Conservation (phyloP, 1,140 invertebrate species). For the Aphidius ervi region DNA sequence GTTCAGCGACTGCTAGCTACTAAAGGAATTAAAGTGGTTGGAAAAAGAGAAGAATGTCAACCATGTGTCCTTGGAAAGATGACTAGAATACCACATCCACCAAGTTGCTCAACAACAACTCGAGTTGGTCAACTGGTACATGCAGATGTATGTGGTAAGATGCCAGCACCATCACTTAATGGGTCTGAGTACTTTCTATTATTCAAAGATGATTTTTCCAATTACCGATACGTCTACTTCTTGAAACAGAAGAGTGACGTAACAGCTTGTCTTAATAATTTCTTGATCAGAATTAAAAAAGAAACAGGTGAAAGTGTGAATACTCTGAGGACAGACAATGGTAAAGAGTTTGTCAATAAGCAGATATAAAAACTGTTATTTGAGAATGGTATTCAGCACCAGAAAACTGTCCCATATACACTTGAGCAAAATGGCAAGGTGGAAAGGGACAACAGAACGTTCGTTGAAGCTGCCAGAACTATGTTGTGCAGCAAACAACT, state of each 20-base stretch:
- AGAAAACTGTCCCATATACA: slow-evolving; percentile 34
- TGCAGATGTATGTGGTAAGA: slow-evolving; percentile 28
- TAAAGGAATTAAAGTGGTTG: slow-evolving; percentile 27
- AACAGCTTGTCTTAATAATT: slow-evolving; percentile 15
- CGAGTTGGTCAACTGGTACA: slow-evolving; percentile 26
- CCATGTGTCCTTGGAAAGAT: slow-evolving; percentile 21
- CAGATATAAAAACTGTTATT: slow-evolving; percentile 1
- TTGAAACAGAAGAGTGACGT: slow-evolving; percentile 26
- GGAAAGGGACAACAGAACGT: slow-evolving; percentile 44
- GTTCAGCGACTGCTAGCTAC: slow-evolving; percentile 34
- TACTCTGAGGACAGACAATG: slow-evolving; percentile 15
- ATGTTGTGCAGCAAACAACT: slow-evolving; percentile 40
- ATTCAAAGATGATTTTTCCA: slow-evolving; percentile 31
- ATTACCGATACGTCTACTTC: slow-evolving; percentile 26
- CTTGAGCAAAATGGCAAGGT: slow-evolving; percentile 43
- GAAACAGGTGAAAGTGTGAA: slow-evolving; percentile 9
- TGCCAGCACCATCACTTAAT: slow-evolving; percentile 19
- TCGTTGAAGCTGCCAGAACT: slow-evolving; percentile 39
- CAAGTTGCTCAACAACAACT: slow-evolving; percentile 7
- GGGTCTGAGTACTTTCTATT: slow-evolving; percentile 27
- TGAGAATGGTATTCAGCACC: slow-evolving; percentile 18
- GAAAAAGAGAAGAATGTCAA: slow-evolving; percentile 18
- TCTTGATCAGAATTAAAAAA: slow-evolving; percentile 11
- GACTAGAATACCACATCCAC: slow-evolving; percentile 13
- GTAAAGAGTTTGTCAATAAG: slow-evolving; percentile 15